phyloP scores from a whole-genome alignment of 2,888 invertebrate species.

The Andrena praecox region DNA sequence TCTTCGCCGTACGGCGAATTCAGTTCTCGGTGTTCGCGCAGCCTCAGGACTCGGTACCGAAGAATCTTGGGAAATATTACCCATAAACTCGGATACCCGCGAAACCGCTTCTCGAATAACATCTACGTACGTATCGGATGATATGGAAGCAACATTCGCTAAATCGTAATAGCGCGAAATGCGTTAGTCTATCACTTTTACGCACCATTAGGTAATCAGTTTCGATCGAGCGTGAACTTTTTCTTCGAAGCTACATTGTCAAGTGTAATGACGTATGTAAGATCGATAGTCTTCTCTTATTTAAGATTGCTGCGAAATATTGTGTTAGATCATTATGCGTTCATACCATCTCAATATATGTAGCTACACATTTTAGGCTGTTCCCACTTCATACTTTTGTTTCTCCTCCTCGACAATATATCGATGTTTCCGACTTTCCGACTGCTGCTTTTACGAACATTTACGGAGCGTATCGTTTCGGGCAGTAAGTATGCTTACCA shows the following conservation, averaged over 20 bases:
- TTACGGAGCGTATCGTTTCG: neutral
- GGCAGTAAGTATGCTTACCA: neutral
- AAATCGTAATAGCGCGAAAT: neutral
- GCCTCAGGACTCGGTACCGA: constrained; percentile 69
- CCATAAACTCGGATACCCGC: constrained; percentile 81
- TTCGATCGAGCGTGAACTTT: constrained; percentile 28
- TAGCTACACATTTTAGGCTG: neutral
- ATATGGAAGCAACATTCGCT: neutral
- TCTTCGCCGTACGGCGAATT: constrained; percentile 45
- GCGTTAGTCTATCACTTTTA: constrained; percentile 15
- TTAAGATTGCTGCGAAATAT: neutral
- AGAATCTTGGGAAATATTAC: constrained; percentile 85
- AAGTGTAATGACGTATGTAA: constrained; percentile 27
- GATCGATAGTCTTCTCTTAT: constrained; percentile 34
- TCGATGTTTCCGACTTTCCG: neutral
- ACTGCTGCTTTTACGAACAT: neutral
- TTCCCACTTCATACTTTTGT: neutral
- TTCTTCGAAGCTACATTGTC: constrained; percentile 35
- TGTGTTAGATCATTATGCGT: neutral
- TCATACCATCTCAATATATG: neutral
- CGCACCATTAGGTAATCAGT: constrained; percentile 32
- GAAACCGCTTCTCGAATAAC: constrained; percentile 62
- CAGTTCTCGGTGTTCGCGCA: constrained; percentile 70
- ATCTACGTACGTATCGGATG: neutral
- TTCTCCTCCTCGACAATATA: neutral